Percentiles rank a stretch among this genome's conserved stretches.
Conservation (phyloP, 2,888 invertebrate species). For the Boloria selene region DNA sequence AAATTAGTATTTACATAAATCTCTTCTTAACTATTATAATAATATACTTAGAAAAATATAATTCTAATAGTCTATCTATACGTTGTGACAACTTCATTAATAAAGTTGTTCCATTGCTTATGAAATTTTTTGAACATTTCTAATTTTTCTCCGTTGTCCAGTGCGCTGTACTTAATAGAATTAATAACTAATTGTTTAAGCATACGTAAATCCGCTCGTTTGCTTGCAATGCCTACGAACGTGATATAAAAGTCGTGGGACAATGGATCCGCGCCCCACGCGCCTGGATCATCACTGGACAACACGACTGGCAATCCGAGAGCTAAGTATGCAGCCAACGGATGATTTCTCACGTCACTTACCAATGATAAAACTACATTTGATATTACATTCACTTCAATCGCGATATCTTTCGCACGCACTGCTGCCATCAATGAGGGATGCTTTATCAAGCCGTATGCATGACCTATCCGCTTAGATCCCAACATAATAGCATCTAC, state of each 20-base stretch:
- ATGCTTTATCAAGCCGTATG: constrained; percentile 88
- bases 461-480: constrained; percentile 90
- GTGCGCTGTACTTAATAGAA: constrained; percentile 86
- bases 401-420: constrained; percentile 83
- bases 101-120: constrained; percentile 61
- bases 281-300: constrained; percentile 90
- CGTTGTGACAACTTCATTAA: constrained; percentile 45
- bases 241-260: constrained; percentile 91
- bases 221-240: constrained; percentile 88
- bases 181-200: constrained; percentile 89
- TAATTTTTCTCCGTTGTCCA: constrained; percentile 53
- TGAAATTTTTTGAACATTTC: constrained; percentile 52
- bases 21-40: constrained; percentile 6
- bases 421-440: constrained; percentile 83
- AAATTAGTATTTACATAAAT: neutral
- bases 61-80: constrained; percentile 19
- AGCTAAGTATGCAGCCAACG: constrained; percentile 85
- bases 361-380: constrained; percentile 88
- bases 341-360: constrained; percentile 89
- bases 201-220: constrained; percentile 85
- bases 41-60: constrained; percentile 28
- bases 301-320: constrained; percentile 87
- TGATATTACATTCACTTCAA: constrained; percentile 91
- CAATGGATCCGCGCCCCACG: constrained; percentile 88
- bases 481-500: constrained; percentile 89